Evolutionary conservation across 2,888 invertebrate species (phyloP).

Genomic region (Nephrocerus scutellatus): DNA sequence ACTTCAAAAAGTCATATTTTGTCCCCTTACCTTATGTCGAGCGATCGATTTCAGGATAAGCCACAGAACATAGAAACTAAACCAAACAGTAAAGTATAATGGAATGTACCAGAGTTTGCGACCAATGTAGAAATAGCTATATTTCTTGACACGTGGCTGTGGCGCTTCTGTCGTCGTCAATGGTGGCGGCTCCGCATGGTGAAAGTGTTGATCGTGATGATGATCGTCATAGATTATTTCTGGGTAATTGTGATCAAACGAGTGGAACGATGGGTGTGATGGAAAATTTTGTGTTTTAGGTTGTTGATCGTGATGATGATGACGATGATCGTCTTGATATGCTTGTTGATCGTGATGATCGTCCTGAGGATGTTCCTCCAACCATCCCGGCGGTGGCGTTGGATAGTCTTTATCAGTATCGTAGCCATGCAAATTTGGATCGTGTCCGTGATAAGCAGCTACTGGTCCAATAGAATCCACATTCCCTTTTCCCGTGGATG

Average conservation of each 20-base stretch:
- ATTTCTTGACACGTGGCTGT: conserved; percentile 51
- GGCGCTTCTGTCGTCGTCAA: conserved; percentile 34
- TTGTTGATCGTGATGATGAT: conserved; percentile 35
- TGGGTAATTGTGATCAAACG: conserved; percentile 30
- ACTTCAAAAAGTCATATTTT: not conserved
- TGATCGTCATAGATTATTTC: conserved; percentile 28
- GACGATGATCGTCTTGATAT: conserved; percentile 25
- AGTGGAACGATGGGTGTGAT: conserved; percentile 21
- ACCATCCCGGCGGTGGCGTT: conserved; percentile 43
- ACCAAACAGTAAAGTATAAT: conserved; percentile 61
- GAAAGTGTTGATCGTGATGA: conserved; percentile 28
- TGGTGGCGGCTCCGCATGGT: conserved; percentile 34
- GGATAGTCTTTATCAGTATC: conserved; percentile 40
- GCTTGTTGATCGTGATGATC: conserved; percentile 26
- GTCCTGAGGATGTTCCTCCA: conserved; percentile 33
- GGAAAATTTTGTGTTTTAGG: conserved; percentile 31
- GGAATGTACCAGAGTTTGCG: conserved; percentile 66
- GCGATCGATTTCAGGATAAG: conserved; percentile 61
- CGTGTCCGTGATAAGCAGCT: conserved; percentile 22
- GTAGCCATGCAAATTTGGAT: conserved; percentile 28
- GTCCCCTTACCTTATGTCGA: conserved; percentile 54
- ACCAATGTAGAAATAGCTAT: conserved; percentile 64
- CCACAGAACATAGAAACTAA: conserved; percentile 56
- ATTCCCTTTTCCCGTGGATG: conserved; percentile 2
- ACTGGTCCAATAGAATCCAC: conserved; percentile 8